Evolutionary conservation across 2,113 vertebrate species (phyloP).

Genomic region (Istiophorus platypterus): DNA sequence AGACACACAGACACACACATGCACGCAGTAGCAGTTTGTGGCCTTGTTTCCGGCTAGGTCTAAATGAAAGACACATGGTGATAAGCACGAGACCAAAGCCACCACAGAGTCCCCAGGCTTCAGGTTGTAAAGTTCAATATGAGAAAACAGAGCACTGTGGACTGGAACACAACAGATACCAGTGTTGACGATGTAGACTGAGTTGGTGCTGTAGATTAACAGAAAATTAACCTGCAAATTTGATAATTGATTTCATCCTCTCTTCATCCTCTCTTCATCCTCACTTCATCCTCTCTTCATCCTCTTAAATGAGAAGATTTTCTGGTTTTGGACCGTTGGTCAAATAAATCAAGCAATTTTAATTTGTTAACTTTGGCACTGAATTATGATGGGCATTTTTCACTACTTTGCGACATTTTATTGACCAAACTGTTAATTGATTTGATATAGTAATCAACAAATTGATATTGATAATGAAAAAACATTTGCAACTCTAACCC

Average conservation of each 20-base stretch:
- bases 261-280: too few relatives aligned
- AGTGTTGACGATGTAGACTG: neutral
- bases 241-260: too few relatives aligned
- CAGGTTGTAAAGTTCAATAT: slow-evolving; percentile 25
- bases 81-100: slow-evolving; percentile 39
- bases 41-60: slow-evolving; percentile 26
- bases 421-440: neutral
- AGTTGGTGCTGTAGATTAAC: neutral
- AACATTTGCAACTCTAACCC: neutral
- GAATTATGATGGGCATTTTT: too few relatives aligned
- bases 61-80: slow-evolving; percentile 61
- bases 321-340: neutral
- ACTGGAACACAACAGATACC: neutral
- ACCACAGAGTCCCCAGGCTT: slow-evolving; percentile 1
- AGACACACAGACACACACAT: slow-evolving; percentile 12
- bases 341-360: neutral
- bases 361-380: neutral
- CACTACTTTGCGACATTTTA: neutral
- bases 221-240: neutral
- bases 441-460: neutral
- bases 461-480: neutral
- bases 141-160: neutral
- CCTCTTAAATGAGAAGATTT: neutral
- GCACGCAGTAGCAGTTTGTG: slow-evolving; percentile 28
- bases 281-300: too few relatives aligned